A percentile compares a stretch with the other conserved stretches of the same genome.
Conservation (phyloP, 2,113 vertebrate genomes). For the Redunca redunca region DNA sequence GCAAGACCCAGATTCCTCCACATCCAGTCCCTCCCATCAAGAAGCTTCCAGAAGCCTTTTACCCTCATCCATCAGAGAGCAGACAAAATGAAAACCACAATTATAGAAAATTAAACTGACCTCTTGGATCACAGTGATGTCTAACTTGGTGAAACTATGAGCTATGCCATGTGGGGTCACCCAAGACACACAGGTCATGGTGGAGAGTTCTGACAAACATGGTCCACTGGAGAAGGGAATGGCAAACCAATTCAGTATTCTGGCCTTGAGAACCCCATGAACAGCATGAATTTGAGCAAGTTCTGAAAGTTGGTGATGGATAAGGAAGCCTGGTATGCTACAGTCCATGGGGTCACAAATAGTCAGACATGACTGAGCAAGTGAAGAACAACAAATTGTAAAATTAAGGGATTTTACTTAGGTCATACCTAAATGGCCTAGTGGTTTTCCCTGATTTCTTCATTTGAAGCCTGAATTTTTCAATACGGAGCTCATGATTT, state of each 20-base stretch:
- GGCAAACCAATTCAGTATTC: neutral
- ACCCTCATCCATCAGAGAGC: neutral
- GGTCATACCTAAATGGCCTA: neutral
- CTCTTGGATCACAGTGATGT: neutral
- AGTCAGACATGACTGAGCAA: neutral
- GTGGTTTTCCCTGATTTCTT: neutral
- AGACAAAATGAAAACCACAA: neutral
- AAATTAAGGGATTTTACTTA: neutral
- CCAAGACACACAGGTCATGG: neutral
- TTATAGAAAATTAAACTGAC: neutral
- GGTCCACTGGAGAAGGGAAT: neutral
- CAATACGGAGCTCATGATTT: neutral
- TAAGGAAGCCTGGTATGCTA: neutral
- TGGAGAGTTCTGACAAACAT: neutral
- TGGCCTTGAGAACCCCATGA: neutral
- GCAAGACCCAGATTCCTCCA: neutral
- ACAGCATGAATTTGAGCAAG: neutral
- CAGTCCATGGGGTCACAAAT: neutral
- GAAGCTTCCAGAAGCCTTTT: neutral
- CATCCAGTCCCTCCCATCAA: neutral
- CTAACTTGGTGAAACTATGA: neutral
- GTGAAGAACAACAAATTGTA: neutral
- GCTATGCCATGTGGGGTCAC: neutral
- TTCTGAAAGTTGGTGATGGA: neutral
- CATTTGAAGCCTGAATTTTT: neutral